Evolutionary conservation across 2,888 invertebrate genomes (phyloP).

Genomic region (Phragmatobia fuliginosa): DNA sequence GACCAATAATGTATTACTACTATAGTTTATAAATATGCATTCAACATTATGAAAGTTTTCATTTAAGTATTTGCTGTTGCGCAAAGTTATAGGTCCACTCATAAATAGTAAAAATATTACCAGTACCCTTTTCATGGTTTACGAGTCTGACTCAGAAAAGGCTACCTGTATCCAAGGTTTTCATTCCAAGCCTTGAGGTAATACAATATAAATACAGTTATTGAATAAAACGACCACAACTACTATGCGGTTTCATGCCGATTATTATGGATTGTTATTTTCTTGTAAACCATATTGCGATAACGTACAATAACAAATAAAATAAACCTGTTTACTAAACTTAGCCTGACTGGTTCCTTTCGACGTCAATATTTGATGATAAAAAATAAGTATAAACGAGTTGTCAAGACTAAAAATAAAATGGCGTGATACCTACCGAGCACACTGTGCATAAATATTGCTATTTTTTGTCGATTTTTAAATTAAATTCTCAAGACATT

Average conservation of each 20-base stretch:
- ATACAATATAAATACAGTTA: slow-evolving; percentile 34
- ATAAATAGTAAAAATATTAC: neutral
- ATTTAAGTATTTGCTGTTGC: no score
- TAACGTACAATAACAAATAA: slow-evolving; percentile 30
- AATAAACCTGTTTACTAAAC: slow-evolving; percentile 28
- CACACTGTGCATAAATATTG: slow-evolving; percentile 33
- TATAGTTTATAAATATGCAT: neutral
- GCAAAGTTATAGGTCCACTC: neutral
- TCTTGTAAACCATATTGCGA: slow-evolving; percentile 24
- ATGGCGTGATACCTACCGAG: slow-evolving; percentile 48
- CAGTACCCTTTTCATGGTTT: neutral
- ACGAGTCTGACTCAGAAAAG: slow-evolving; percentile 17
- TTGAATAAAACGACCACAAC: slow-evolving; percentile 30
- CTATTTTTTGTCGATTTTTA: slow-evolving; percentile 23
- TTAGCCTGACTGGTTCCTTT: slow-evolving; percentile 37
- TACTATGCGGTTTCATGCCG: slow-evolving; percentile 27
- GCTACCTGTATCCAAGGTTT: slow-evolving; percentile 32
- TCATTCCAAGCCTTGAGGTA: slow-evolving; percentile 18
- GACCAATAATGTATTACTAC: neutral
- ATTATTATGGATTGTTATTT: slow-evolving; percentile 20
- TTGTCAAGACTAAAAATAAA: slow-evolving; percentile 67
- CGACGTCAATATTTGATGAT: slow-evolving; percentile 40
- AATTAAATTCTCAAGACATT: neutral
- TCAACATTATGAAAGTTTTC: neutral
- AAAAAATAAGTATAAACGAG: slow-evolving; percentile 58